A percentile compares a stretch with the other conserved stretches of the same genome.
These are phyloP conservation scores for Glandiceps talaboti DNA, from an alignment of 53 echinoderm and acorn worm genomes.

Conservation along the genomic window DNA sequence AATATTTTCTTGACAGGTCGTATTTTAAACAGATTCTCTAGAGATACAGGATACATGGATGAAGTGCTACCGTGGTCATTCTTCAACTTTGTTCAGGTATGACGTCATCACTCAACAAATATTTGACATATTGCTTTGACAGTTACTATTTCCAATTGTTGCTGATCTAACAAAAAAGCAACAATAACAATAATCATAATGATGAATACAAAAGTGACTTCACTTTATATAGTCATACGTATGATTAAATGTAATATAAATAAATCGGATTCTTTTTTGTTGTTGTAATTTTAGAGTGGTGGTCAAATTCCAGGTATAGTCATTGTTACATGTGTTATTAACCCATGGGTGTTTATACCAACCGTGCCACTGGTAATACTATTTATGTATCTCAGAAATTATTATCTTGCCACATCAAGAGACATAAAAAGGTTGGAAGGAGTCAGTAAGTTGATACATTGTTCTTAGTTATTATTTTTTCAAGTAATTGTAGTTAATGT, in stretches of 20 bases:
- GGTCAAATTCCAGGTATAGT: slow-evolving; percentile 33
- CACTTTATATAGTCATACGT: too few species aligned
- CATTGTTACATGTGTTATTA: slow-evolving; percentile 50
- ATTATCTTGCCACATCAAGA: slow-evolving; percentile 56
- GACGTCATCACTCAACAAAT: too few species aligned
- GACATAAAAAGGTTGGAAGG: slow-evolving; percentile 78
- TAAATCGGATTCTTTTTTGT: too few species aligned
- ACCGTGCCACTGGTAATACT: slow-evolving; percentile 40
- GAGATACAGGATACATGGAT: slow-evolving; percentile 90
- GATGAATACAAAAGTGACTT: too few species aligned
- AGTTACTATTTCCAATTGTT: too few species aligned
- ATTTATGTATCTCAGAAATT: slow-evolving; percentile 35
- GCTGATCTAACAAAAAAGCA: too few species aligned
- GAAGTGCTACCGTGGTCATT: slow-evolving; percentile 67
- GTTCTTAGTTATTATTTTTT: too few species aligned
- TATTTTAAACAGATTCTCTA: slow-evolving; percentile 89
- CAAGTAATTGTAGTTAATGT: too few species aligned
- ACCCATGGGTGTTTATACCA: slow-evolving; percentile 63
- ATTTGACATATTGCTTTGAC: too few species aligned
- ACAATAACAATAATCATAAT: too few species aligned
- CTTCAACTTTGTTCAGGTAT: slow-evolving; percentile 61
- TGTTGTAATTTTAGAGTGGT: slow-evolving; percentile 29
- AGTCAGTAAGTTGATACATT: slow-evolving; percentile 43
- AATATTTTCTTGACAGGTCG: slow-evolving; percentile 40
- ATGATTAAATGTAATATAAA: too few species aligned